These are phyloP conservation scores for Trissolcus brochymenae DNA, from an alignment of 2,888 invertebrate genomes.

Conservation along the genomic window DNA sequence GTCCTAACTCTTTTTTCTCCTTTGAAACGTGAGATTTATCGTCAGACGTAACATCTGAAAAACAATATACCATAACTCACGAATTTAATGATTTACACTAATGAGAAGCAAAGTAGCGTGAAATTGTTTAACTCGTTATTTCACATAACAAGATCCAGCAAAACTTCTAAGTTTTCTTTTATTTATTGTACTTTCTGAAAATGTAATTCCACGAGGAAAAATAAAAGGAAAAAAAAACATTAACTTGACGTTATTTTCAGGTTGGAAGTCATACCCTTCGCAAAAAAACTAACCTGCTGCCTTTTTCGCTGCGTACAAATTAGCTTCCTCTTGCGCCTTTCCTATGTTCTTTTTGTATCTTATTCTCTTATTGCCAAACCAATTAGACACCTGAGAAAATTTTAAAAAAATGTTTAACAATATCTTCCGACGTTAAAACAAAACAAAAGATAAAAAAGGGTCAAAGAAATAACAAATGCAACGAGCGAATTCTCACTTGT, in stretches of 20 bases:
- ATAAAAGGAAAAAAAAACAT: not conserved
- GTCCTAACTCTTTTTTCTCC: too few species aligned
- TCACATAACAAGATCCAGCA: not conserved
- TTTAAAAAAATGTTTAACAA: constrained; percentile 16
- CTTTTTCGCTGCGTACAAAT: constrained; percentile 98
- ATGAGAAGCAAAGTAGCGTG: constrained; percentile 64
- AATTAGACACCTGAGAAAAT: constrained; percentile 89
- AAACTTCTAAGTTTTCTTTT: not conserved
- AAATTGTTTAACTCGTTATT: constrained; percentile 27
- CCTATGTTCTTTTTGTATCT: constrained; percentile 99
- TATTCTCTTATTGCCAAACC: constrained; percentile 99
- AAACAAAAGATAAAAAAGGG: not conserved
- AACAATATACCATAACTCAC: constrained; percentile 72
- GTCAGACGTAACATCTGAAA: constrained; percentile 62
- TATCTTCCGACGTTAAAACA: not conserved
- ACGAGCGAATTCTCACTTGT: constrained; percentile 11
- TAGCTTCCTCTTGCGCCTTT: constrained; percentile 99
- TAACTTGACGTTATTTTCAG: constrained; percentile 2
- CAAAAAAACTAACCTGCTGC: constrained; percentile 84
- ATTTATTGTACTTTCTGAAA: constrained; percentile 3
- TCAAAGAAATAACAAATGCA: constrained; percentile 6
- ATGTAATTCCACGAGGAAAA: not conserved
- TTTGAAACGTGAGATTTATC: constrained; percentile 64
- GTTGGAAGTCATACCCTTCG: constrained; percentile 25
- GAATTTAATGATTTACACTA: constrained; percentile 72